Percentiles rank a stretch among this genome's conserved stretches.
These are phyloP conservation scores for Apogon talboti DNA, from an alignment of 2,797 vertebrate genomes.

Conservation along the genomic window DNA sequence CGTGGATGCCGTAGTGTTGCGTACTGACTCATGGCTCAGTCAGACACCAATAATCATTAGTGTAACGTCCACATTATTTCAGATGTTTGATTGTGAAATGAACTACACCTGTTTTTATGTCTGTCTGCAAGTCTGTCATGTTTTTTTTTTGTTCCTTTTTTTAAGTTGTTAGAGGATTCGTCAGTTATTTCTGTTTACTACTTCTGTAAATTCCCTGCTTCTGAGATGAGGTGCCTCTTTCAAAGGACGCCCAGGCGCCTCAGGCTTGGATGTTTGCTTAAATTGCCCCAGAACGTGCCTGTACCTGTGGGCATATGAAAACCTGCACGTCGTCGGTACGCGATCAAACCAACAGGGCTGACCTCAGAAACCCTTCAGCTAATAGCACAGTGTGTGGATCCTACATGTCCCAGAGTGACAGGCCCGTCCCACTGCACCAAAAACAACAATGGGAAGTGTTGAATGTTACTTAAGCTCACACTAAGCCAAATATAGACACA, in stretches of 20 bases:
- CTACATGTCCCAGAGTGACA: conserved; percentile 32
- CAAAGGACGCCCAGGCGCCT: conserved; percentile 64
- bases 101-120: conserved; percentile 3
- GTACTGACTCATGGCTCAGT: background rate
- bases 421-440: conserved; percentile 45
- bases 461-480: conserved; percentile 55
- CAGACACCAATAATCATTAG: background rate
- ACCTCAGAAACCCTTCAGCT: conserved; percentile 41
- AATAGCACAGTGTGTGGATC: conserved; percentile 33
- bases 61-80: conserved; percentile 3
- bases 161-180: background rate
- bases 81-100: background rate
- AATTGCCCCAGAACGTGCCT: conserved; percentile 64
- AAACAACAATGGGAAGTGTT: conserved; percentile 71
- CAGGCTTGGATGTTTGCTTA: conserved; percentile 59
- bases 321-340: conserved; percentile 29
- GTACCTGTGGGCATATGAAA: conserved; percentile 61
- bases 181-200: conserved; percentile 49
- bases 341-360: conserved; percentile 22
- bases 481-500: conserved; percentile 71
- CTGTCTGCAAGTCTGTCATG: conserved; percentile 5
- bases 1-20: background rate
- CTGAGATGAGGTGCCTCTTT: conserved; percentile 41
- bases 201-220: conserved; percentile 21
- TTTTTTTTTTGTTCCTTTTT: background rate